Percentiles rank a stretch among this genome's conserved stretches.
Evolutionary conservation across 2,888 invertebrate species (phyloP).

Genomic region (Morpho deidamia): DNA sequence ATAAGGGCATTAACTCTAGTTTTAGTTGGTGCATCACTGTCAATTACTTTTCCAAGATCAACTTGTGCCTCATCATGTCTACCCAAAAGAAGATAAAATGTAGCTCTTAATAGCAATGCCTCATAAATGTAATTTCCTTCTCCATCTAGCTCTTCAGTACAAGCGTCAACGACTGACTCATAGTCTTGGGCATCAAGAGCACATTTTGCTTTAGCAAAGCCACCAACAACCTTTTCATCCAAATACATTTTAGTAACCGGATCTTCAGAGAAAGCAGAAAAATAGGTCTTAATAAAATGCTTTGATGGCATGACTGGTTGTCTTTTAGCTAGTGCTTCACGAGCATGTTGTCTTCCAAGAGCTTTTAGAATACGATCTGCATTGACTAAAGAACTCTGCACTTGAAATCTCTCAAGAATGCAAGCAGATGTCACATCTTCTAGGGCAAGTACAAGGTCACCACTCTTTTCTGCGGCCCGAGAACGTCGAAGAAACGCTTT

Average conservation of each 20-base stretch:
- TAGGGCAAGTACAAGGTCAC: constrained; percentile 87
- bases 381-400: constrained; percentile 86
- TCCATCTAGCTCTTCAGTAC: constrained; percentile 86
- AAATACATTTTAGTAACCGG: constrained; percentile 82
- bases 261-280: constrained; percentile 92
- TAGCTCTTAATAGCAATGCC: constrained; percentile 88
- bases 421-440: constrained; percentile 97
- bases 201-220: constrained; percentile 84
- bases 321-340: constrained; percentile 83
- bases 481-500: constrained; percentile 93
- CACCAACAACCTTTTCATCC: constrained; percentile 66
- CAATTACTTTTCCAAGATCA: constrained; percentile 85
- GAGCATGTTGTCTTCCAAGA: constrained; percentile 85
- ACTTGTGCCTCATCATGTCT: constrained; percentile 84
- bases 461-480: constrained; percentile 88
- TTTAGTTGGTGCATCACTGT: constrained; percentile 79
- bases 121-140: constrained; percentile 82
- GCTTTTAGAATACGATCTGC: constrained; percentile 94
- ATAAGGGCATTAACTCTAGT: constrained; percentile 91
- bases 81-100: constrained; percentile 89
- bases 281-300: constrained; percentile 91
- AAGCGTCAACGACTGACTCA: constrained; percentile 87
- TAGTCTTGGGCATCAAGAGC: constrained; percentile 85
- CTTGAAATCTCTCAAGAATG: constrained; percentile 92
- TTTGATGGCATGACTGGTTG: constrained; percentile 89